These are phyloP conservation scores for Sebastiscus albofasciatus DNA, from an alignment of 2,797 vertebrate genomes.

Conservation along the genomic window DNA sequence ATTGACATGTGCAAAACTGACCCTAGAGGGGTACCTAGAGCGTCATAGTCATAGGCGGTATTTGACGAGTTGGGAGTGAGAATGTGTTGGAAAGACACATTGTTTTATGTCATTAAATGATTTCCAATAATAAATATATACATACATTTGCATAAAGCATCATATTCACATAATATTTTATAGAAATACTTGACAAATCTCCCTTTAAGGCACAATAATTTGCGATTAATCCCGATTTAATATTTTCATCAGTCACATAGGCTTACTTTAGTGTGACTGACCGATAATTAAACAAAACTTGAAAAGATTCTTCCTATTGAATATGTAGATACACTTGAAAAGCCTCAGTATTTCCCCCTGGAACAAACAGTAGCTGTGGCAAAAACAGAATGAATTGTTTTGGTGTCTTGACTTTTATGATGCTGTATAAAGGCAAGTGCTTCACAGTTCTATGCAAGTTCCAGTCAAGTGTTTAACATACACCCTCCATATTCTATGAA, in stretches of 20 bases:
- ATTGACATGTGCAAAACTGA: too few relatives aligned
- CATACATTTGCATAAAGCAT: too few relatives aligned
- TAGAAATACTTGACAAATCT: too few relatives aligned
- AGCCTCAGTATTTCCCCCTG: neutral
- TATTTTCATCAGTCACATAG: neutral
- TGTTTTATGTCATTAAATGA: too few relatives aligned
- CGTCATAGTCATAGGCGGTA: too few relatives aligned
- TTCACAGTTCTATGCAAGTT: constrained; percentile 10
- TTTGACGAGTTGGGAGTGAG: too few relatives aligned
- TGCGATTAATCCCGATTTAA: too few relatives aligned
- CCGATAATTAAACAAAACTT: neutral
- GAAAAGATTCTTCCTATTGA: neutral
- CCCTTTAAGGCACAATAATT: too few relatives aligned
- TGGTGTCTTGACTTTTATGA: constrained; percentile 9
- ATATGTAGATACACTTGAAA: neutral
- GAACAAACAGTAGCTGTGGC: neutral
- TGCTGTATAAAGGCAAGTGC: neutral
- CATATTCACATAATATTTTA: too few relatives aligned
- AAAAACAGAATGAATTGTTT: neutral
- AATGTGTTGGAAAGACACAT: too few relatives aligned
- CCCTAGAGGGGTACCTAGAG: too few relatives aligned
- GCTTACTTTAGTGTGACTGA: neutral
- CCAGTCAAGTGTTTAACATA: constrained; percentile 19
- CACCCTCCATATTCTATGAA: constrained; percentile 8
- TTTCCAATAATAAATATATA: too few relatives aligned